Percentiles rank a stretch among this genome's conserved stretches.
These are phyloP conservation scores for Mycogona germanica DNA, from an alignment of 2,888 invertebrate species.

Conservation along the genomic window DNA sequence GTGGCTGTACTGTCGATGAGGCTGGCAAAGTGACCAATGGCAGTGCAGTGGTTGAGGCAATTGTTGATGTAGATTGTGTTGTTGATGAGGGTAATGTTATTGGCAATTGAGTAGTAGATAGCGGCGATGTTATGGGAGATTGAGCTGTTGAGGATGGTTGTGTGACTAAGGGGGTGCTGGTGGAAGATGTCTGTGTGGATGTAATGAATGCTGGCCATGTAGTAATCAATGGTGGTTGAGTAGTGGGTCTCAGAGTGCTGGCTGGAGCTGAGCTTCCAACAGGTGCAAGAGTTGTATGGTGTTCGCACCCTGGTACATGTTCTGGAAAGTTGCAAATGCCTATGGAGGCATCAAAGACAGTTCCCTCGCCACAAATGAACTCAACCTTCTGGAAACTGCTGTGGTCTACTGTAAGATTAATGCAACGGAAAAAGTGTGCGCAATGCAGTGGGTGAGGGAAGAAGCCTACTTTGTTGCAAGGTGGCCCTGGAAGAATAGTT, in stretches of 20 bases:
- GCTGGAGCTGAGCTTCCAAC: not conserved
- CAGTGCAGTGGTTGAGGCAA: too few species aligned
- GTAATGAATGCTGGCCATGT: too few species aligned
- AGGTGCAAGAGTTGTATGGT: not conserved
- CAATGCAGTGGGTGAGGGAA: constrained; percentile 29
- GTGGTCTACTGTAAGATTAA: not conserved
- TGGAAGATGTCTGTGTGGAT: too few species aligned
- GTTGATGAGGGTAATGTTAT: too few species aligned
- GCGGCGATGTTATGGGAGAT: too few species aligned
- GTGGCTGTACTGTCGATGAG: too few species aligned
- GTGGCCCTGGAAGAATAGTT: not conserved
- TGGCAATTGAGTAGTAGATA: too few species aligned
- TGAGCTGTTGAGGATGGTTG: too few species aligned
- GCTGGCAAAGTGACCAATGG: too few species aligned
- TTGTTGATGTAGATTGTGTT: too few species aligned
- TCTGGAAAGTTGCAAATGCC: constrained; percentile 6
- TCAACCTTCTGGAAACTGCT: not conserved
- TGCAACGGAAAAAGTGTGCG: constrained; percentile 25
- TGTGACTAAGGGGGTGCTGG: too few species aligned
- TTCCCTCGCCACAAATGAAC: constrained; percentile 11
- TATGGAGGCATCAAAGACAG: constrained; percentile 8
- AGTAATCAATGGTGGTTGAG: too few species aligned
- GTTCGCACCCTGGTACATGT: constrained; percentile 3
- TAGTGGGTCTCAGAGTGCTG: not conserved
- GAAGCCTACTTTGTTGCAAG: constrained; percentile 22